Conservation (phyloP, 2,888 invertebrate genomes). For the Heliconius aoede region DNA sequence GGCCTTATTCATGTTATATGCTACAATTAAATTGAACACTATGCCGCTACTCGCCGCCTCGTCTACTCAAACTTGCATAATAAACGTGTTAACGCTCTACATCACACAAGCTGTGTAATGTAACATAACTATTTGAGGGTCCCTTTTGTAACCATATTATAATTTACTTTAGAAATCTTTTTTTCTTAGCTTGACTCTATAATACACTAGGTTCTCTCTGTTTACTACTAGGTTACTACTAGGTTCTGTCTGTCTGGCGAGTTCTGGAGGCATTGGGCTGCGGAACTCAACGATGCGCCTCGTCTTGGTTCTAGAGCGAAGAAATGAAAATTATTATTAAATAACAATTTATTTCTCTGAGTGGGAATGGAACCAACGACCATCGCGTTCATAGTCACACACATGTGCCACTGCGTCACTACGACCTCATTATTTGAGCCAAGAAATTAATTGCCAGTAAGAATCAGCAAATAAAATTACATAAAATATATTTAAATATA, state of each 20-base stretch:
- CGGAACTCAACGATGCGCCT: no score
- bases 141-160: background rate
- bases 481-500: background rate
- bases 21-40: slow-evolving; percentile 51
- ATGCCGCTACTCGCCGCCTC: slow-evolving; percentile 51
- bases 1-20: background rate
- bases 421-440: background rate
- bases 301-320: no score
- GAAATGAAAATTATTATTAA: no score
- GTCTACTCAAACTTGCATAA: slow-evolving; percentile 40
- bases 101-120: background rate
- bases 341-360: no score
- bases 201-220: no score
- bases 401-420: no score
- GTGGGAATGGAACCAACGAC: no score
- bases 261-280: no score
- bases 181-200: background rate
- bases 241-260: no score
- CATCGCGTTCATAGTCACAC: no score
- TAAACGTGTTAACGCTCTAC: slow-evolving; percentile 26
- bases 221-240: no score
- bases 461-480: background rate
- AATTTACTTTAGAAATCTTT: background rate
- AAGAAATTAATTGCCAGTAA: background rate
- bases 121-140: background rate